Conservation (phyloP, 53 echinoderm and acorn worm species). For the Arbacia lixula region DNA sequence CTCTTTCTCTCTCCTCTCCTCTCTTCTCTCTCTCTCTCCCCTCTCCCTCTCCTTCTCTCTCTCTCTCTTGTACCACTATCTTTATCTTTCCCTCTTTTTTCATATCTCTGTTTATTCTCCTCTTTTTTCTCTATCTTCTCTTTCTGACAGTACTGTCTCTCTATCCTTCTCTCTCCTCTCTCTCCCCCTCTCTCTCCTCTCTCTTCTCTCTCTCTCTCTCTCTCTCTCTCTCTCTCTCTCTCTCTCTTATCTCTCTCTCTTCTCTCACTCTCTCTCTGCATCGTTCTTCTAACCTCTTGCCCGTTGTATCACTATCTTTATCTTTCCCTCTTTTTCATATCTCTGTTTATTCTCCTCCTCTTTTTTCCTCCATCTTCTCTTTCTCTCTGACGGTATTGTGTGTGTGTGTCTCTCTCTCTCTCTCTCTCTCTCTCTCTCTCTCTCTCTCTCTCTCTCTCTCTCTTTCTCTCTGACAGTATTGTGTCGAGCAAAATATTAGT, state of each 20-base stretch:
- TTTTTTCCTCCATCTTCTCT: neutral
- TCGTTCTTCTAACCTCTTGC: neutral
- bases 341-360: neutral
- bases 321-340: neutral
- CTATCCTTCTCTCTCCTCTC: neutral
- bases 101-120: neutral
- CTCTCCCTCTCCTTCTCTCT: neutral
- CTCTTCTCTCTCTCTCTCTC: neutral
- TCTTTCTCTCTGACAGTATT: neutral
- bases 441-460: conserved; percentile 2
- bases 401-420: neutral
- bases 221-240: neutral
- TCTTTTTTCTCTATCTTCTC: neutral
- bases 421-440: neutral
- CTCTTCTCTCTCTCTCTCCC: neutral
- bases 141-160: no score
- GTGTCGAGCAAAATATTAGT: no score
- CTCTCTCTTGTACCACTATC: neutral
- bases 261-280: neutral
- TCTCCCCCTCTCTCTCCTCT: neutral
- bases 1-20: neutral
- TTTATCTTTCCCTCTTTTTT: neutral
- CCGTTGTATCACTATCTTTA: neutral
- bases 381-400: neutral
- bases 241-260: neutral